A percentile compares a stretch with the other conserved stretches of the same genome.
phyloP scores from a whole-genome alignment of 1,140 invertebrate genomes.

The Laupala kohalensis region DNA sequence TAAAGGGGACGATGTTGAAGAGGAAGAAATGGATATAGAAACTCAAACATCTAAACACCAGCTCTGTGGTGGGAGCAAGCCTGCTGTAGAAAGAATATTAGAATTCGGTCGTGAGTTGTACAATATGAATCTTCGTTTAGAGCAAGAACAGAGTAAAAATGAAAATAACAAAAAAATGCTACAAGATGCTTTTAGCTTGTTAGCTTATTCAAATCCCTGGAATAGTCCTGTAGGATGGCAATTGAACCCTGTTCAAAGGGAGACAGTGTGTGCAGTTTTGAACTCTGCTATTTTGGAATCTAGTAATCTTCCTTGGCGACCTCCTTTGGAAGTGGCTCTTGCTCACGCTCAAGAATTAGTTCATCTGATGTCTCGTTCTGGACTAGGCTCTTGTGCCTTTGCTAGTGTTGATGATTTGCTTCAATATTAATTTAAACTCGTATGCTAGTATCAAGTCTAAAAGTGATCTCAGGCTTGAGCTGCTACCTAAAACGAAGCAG shows the following conservation, averaged over 20 bases:
- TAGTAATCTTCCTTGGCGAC: constrained; percentile 72
- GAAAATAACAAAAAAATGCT: constrained; percentile 87
- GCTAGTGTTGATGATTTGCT: constrained; percentile 61
- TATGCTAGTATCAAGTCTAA: background rate
- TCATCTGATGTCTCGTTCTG: constrained; percentile 74
- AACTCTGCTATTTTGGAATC: constrained; percentile 96
- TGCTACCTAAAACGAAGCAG: background rate
- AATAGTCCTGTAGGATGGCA: constrained; percentile 91
- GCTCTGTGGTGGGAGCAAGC: constrained; percentile 60
- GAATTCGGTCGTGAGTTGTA: constrained; percentile 89
- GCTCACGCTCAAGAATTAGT: constrained; percentile 80
- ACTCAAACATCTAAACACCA: constrained; percentile 25
- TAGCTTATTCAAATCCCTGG: constrained; percentile 97
- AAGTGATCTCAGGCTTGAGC: background rate
- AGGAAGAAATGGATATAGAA: constrained; percentile 28
- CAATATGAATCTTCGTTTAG: constrained; percentile 72
- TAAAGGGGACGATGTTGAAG: constrained; percentile 33
- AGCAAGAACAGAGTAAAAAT: constrained; percentile 68
- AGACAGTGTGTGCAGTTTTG: constrained; percentile 84
- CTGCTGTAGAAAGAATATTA: constrained; percentile 79
- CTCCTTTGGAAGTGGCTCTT: constrained; percentile 81
- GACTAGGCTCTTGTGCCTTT: constrained; percentile 88
- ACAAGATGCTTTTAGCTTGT: constrained; percentile 92
- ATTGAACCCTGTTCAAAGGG: constrained; percentile 79
- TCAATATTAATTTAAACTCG: constrained; percentile 34